Base-by-base conservation (phyloP, 1,140 invertebrate genomes). In the Ceratoteleas bidentatus region DNA sequence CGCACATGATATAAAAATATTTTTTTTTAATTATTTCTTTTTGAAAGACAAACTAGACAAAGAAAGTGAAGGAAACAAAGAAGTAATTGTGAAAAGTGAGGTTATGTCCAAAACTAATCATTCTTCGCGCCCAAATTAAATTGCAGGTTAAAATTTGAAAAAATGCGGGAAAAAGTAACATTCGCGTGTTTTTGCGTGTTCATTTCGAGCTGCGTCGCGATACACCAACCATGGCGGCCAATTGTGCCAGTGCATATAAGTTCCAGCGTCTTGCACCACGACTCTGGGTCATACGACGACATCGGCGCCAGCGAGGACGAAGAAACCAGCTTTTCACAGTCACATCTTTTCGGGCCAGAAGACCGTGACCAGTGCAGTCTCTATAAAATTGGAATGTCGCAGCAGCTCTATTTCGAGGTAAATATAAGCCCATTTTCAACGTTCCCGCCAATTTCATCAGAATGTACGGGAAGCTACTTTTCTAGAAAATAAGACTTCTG, bases 361-460 rank as follows among this genome's bases (percentile, higher is more conserved):
- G 52, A 85, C 0, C 79, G 81, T 9, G 93, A 94, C 62, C 91
- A 92, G 11, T 95, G 95, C 84, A 92, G 93, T 16, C 88, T 95
- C 0, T 94, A 95, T 88, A 95, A 95, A 88, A 93, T 95, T 0
- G 92, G 92, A 6, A 93, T 94, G 90, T 92, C 89, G 60, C 95
- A 95, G 85, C 94, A 95, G 57, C 86, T 94, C 3, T 94, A 94
- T 84, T 94, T 94, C 73, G 94, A 95, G 88, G 92, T 92, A 81
- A 78, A 24, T 43, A 11, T 14, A 24, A 24, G 1, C 33, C 24
- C 9, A 32, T 65, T 54, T 33, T 13, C 8, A 34, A 40, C 45
- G 40, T 43, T 24, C 24, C 24, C 24, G 24, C 24, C 24, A 24
- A 24, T 24, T 24, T n/a, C 8, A 43, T 43, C n/a, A 43, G n/a